These are phyloP conservation scores for Phocoena phocoena DNA, from an alignment of 2,113 vertebrate genomes.

Conservation along the genomic window DNA sequence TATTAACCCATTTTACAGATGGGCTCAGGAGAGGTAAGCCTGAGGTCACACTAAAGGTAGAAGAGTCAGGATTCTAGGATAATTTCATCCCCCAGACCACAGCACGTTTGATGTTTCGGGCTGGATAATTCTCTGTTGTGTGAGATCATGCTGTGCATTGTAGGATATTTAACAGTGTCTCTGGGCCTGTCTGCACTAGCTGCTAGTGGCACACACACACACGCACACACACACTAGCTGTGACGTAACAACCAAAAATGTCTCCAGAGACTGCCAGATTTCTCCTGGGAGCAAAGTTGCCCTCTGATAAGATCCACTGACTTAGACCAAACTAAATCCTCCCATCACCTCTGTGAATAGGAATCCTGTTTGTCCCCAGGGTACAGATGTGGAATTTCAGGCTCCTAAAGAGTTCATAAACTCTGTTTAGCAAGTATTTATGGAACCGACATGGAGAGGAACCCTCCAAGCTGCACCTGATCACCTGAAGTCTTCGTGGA, in stretches of 20 bases:
- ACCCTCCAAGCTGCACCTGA: fast-evolving
- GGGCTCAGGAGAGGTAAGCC: background rate
- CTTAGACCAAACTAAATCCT: background rate
- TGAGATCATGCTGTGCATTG: background rate
- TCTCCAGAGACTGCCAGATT: background rate
- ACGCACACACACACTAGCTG: background rate
- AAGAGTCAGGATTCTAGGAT: background rate
- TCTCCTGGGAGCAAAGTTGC: background rate
- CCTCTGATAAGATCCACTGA: background rate
- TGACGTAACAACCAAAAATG: background rate
- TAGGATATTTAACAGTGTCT: background rate
- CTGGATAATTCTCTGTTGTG: background rate
- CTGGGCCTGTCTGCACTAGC: background rate
- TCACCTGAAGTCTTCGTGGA: background rate
- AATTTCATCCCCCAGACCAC: background rate
- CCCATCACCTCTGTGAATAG: background rate
- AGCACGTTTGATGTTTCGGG: fast-evolving
- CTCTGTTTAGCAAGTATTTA: background rate
- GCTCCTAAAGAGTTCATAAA: too few relatives aligned
- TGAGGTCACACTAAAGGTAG: background rate
- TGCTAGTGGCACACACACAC: too few relatives aligned
- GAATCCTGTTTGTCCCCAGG: background rate
- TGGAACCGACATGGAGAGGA: background rate
- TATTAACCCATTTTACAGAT: background rate
- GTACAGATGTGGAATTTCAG: background rate